A percentile compares a stretch with the other conserved stretches of the same genome.
phyloP scores from a whole-genome alignment of 2,888 invertebrate species.

The Lochmaea capreae region DNA sequence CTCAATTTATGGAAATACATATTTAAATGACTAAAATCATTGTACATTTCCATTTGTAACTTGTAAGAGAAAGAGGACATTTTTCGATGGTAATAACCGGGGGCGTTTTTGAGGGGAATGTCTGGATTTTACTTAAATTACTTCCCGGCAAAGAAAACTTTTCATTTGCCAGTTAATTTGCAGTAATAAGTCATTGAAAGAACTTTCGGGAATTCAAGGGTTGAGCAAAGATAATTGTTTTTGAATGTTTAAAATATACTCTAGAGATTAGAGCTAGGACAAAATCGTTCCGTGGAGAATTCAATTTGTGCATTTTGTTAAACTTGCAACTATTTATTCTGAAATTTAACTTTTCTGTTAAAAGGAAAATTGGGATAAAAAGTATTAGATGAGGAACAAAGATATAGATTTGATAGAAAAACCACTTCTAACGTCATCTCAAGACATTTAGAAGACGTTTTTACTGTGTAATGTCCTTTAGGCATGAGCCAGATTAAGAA shows the following conservation, averaged over 20 bases:
- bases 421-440: too few relatives aligned
- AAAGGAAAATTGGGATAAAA: too few relatives aligned
- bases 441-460: too few relatives aligned
- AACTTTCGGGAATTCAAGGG: conserved; percentile 34
- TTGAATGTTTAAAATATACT: conserved; percentile 30
- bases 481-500: too few relatives aligned
- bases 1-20: conserved; percentile 42
- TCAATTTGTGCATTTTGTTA: conserved; percentile 8
- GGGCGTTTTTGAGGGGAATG: conserved; percentile 44
- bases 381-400: too few relatives aligned
- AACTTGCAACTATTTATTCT: background rate
- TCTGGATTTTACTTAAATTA: conserved; percentile 42
- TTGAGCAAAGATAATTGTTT: conserved; percentile 28
- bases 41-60: conserved; percentile 45
- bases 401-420: too few relatives aligned
- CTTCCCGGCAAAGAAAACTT: conserved; percentile 43
- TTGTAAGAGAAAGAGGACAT: conserved; percentile 31
- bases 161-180: conserved; percentile 49
- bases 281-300: background rate
- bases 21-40: conserved; percentile 41
- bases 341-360: background rate
- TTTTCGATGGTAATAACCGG: conserved; percentile 45
- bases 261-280: background rate
- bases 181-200: conserved; percentile 45
- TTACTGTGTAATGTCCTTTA: too few relatives aligned